phyloP scores from a whole-genome alignment of 1,140 invertebrate species.

The Octopus sinensis region DNA sequence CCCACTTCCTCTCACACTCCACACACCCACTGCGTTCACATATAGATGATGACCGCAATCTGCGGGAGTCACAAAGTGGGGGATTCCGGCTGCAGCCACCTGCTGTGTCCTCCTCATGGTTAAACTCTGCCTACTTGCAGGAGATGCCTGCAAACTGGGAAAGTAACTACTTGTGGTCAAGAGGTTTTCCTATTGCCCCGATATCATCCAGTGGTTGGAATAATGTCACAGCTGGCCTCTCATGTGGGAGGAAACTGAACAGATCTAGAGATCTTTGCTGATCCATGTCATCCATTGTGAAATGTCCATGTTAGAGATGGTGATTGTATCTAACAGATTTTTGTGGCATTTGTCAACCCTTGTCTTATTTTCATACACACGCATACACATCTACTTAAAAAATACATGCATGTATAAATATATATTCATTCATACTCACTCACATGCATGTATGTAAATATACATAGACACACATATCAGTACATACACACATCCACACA shows the following conservation, averaged over 20 bases:
- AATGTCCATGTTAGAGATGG: no score
- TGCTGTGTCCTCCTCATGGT: neutral
- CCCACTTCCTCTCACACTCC: neutral
- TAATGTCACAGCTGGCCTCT: neutral
- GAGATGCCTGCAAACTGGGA: neutral
- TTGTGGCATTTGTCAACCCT: neutral
- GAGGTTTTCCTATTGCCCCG: neutral
- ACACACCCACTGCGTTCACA: neutral
- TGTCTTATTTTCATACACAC: neutral
- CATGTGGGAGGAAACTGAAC: neutral
- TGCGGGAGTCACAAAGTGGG: neutral
- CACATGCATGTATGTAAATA: neutral
- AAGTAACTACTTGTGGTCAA: neutral
- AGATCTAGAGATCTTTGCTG: neutral
- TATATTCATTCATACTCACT: neutral
- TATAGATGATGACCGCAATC: neutral
- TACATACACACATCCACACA: no score
- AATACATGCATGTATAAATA: neutral
- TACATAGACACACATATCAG: no score
- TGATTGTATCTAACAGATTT: no score
- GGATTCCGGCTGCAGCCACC: neutral
- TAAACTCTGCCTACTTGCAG: neutral
- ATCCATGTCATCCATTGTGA: neutral
- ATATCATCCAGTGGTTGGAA: neutral
- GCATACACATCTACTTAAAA: neutral